phyloP scores from a whole-genome alignment of 1,140 invertebrate species.

The Oryzaephilus surinamensis region DNA sequence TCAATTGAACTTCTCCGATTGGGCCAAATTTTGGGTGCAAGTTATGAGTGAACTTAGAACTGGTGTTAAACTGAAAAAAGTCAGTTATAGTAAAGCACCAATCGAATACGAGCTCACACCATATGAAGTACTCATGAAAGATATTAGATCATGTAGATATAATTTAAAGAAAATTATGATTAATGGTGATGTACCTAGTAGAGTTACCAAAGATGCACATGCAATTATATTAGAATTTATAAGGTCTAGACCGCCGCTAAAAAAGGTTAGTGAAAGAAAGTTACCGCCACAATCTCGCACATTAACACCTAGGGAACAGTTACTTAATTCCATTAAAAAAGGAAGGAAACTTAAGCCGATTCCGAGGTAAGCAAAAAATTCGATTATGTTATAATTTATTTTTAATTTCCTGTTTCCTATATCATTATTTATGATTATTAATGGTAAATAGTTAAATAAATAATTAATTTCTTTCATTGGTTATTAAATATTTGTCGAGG shows the following conservation, averaged over 20 bases:
- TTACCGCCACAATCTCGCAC: constrained; percentile 59
- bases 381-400: no score
- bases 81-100: constrained; percentile 55
- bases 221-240: constrained; percentile 94
- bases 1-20: constrained; percentile 72
- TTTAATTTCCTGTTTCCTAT: no score
- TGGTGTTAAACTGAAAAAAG: constrained; percentile 86
- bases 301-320: constrained; percentile 68
- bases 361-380: constrained; percentile 14
- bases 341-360: constrained; percentile 58
- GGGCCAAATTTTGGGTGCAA: constrained; percentile 95
- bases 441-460: no score
- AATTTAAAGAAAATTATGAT: constrained; percentile 70
- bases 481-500: no score
- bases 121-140: constrained; percentile 94
- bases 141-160: constrained; percentile 81
- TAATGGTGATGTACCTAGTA: constrained; percentile 69
- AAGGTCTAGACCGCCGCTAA: constrained; percentile 82
- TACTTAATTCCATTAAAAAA: constrained; percentile 81
- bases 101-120: constrained; percentile 93
- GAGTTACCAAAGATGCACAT: constrained; percentile 88
- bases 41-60: constrained; percentile 75
- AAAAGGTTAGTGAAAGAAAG: constrained; percentile 84
- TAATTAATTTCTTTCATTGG: no score
- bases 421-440: no score